Evolutionary conservation across 2,888 invertebrate genomes (phyloP).

Genomic region (Acrobasis repandana): DNA sequence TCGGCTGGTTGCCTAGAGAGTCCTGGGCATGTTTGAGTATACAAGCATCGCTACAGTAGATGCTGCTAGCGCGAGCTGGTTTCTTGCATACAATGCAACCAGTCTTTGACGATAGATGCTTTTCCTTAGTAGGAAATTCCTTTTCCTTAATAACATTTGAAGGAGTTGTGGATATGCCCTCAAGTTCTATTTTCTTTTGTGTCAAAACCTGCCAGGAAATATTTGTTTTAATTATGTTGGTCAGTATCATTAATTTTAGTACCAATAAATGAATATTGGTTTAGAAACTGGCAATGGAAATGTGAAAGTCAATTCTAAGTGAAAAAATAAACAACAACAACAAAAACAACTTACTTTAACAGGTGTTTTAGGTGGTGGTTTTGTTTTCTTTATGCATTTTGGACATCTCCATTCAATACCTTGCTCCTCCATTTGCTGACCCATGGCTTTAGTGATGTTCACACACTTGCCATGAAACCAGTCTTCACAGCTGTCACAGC

Average conservation of each 20-base stretch:
- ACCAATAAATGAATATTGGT: too few species aligned
- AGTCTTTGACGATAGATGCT: slow-evolving; percentile 47
- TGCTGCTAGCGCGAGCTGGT: slow-evolving; percentile 89
- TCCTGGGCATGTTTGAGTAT: slow-evolving; percentile 93
- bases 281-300: too few species aligned
- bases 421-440: slow-evolving; percentile 94
- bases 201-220: slow-evolving; percentile 33
- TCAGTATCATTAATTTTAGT: too few species aligned
- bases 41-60: slow-evolving; percentile 95
- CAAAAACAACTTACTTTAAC: slow-evolving; percentile 55
- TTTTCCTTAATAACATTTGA: slow-evolving; percentile 37
- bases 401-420: slow-evolving; percentile 95
- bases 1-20: slow-evolving; percentile 64
- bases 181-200: slow-evolving; percentile 44
- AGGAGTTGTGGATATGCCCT: slow-evolving; percentile 36
- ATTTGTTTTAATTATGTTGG: not conserved
- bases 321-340: not conserved
- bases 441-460: slow-evolving; percentile 94
- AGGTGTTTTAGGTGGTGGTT: slow-evolving; percentile 48
- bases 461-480: slow-evolving; percentile 99
- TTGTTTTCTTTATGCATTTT: slow-evolving; percentile 87
- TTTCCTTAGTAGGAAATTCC: too few species aligned
- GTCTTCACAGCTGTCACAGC: slow-evolving; percentile 97
- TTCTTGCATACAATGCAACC: slow-evolving; percentile 91
- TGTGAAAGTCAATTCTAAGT: not conserved